Evolutionary conservation across 1,140 invertebrate genomes (phyloP).

Genomic region (Acromyrmex echinatior): DNA sequence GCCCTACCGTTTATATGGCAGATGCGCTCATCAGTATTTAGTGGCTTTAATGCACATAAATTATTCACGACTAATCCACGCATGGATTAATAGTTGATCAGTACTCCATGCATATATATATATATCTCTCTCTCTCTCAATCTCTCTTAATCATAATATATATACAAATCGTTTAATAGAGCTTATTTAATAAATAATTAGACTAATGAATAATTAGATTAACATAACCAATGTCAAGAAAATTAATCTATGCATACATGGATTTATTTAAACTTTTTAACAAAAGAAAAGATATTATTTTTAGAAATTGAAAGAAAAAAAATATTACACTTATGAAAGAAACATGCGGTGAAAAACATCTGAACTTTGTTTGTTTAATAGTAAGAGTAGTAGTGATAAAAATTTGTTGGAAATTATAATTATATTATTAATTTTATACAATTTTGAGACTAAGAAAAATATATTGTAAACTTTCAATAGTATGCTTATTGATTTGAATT

Average conservation of each 20-base stretch:
- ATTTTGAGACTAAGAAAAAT: background rate
- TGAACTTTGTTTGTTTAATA: background rate
- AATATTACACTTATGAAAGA: background rate
- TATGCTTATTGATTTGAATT: background rate
- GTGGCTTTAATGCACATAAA: conserved; percentile 69
- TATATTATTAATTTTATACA: background rate
- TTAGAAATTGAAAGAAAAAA: background rate
- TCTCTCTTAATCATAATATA: background rate
- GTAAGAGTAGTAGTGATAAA: background rate
- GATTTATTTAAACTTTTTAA: background rate
- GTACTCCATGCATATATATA: background rate
- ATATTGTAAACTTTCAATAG: background rate
- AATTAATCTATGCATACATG: background rate
- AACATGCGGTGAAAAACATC: background rate
- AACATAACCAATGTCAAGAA: background rate
- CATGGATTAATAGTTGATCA: conserved; percentile 49
- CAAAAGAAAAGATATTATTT: background rate
- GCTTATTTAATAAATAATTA: background rate
- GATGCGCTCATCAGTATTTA: conserved; percentile 68
- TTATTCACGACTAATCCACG: conserved; percentile 60
- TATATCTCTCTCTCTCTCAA: background rate
- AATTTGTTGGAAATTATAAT: background rate
- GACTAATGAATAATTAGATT: conserved; percentile 3
- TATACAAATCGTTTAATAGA: background rate
- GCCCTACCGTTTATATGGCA: conserved; percentile 42